Conservation (phyloP, 1,140 invertebrate genomes). For the Bombus haemorrhoidalis region DNA sequence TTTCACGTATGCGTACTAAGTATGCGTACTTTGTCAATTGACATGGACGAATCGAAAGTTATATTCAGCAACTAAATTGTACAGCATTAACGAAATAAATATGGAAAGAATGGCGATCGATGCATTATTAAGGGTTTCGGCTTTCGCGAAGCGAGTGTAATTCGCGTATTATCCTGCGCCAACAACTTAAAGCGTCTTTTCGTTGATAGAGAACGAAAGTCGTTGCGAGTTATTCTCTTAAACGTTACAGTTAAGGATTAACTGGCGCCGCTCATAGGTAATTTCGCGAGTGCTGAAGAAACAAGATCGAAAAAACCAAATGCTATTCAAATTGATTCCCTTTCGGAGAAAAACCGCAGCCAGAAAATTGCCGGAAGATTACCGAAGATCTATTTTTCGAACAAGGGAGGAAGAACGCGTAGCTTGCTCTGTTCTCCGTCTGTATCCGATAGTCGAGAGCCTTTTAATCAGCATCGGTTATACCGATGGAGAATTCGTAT, state of each 20-base stretch:
- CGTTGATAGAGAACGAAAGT: too few relatives aligned
- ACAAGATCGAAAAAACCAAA: background rate
- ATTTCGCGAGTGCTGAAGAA: rapidly evolving
- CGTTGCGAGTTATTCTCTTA: background rate
- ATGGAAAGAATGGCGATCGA: too few relatives aligned
- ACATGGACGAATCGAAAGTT: rapidly evolving
- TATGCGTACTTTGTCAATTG: too few relatives aligned
- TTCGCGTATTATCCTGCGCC: too few relatives aligned
- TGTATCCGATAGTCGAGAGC: background rate
- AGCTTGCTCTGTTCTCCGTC: background rate
- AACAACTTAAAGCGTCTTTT: background rate
- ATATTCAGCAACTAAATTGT: too few relatives aligned
- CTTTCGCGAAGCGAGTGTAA: too few relatives aligned
- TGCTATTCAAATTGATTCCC: background rate
- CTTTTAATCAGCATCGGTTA: conserved; percentile 16
- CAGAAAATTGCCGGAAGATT: background rate
- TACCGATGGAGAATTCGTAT: background rate
- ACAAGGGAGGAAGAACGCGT: background rate
- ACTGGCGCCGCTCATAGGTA: too few relatives aligned
- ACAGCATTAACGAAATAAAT: too few relatives aligned
- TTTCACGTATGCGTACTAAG: too few relatives aligned
- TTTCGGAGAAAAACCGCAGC: background rate
- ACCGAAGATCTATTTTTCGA: background rate
- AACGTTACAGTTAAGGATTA: background rate
- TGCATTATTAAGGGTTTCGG: too few relatives aligned